Evolutionary conservation across 1,140 invertebrate species (phyloP).

Genomic region (Macrotrachela quadricornifera): DNA sequence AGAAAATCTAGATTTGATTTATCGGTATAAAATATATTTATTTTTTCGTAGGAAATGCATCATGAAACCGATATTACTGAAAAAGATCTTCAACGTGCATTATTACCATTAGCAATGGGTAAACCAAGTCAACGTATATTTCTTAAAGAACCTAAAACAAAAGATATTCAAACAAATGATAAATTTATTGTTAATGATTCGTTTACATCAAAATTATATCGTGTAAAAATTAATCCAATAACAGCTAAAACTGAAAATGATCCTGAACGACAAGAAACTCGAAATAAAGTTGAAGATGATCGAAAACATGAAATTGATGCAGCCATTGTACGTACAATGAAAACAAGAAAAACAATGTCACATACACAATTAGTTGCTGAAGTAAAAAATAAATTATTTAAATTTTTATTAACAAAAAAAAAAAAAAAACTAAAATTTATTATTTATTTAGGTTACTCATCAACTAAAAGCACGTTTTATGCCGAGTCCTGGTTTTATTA

Average conservation of each 20-base stretch:
- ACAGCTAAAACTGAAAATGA: slow-evolving; percentile 73
- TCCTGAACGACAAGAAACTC: slow-evolving; percentile 85
- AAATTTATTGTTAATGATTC: slow-evolving; percentile 88
- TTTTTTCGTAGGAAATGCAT: slow-evolving; percentile 48
- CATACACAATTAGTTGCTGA: slow-evolving; percentile 76
- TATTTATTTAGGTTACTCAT: background rate
- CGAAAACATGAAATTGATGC: slow-evolving; percentile 98
- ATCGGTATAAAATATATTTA: too few relatives aligned
- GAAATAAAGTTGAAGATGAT: slow-evolving; percentile 94
- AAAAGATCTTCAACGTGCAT: slow-evolving; percentile 70
- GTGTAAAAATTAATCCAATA: slow-evolving; percentile 37
- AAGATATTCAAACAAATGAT: slow-evolving; percentile 80
- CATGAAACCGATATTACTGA: slow-evolving; percentile 95
- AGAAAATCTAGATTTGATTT: too few relatives aligned
- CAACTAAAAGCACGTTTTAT: slow-evolving; percentile 5
- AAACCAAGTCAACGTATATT: slow-evolving; percentile 71
- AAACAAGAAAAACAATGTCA: slow-evolving; percentile 72
- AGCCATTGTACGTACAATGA: slow-evolving; percentile 98
- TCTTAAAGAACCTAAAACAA: slow-evolving; percentile 73
- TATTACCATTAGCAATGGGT: slow-evolving; percentile 89
- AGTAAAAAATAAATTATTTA: slow-evolving; percentile 20
- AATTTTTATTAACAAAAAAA: too few relatives aligned
- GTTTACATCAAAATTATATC: slow-evolving; percentile 86
- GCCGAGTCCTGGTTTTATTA: slow-evolving; percentile 2
- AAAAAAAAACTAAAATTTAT: too few relatives aligned